These are phyloP conservation scores for Rhagologus leucostigma DNA, from an alignment of 2,113 vertebrate species.

Conservation along the genomic window DNA sequence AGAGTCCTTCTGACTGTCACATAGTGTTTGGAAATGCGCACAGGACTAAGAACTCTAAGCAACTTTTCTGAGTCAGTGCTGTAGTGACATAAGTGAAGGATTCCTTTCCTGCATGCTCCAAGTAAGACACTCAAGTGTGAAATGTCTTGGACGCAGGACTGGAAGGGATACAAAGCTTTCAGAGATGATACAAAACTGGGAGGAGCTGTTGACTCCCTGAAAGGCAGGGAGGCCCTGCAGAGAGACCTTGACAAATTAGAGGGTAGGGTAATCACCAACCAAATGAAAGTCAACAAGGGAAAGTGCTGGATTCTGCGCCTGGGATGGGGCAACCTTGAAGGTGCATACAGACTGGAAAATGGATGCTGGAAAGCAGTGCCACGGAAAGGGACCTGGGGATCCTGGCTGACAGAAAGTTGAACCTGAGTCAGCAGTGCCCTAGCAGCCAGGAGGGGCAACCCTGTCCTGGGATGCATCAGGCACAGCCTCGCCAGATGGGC, in stretches of 20 bases:
- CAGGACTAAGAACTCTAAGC: neutral
- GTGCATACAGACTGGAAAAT: neutral
- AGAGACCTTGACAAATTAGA: neutral
- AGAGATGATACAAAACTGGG: neutral
- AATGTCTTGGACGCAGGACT: neutral
- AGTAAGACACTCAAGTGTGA: neutral
- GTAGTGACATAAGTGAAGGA: neutral
- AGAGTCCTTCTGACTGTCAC: neutral
- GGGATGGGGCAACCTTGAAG: neutral
- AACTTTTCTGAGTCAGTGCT: neutral
- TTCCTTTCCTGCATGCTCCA: neutral
- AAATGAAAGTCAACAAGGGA: neutral
- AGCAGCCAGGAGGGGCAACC: fast-evolving
- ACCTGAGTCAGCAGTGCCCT: neutral
- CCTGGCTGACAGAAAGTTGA: neutral
- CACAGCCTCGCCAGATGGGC: fast-evolving
- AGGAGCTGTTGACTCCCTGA: neutral
- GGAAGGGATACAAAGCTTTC: neutral
- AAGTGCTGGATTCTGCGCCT: neutral
- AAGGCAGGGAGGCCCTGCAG: neutral
- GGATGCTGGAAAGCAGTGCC: neutral
- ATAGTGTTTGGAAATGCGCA: neutral
- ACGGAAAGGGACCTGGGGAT: neutral
- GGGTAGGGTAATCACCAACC: neutral
- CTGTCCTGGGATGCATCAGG: fast-evolving